A percentile compares a stretch with the other conserved stretches of the same genome.
Evolutionary conservation across 2,113 vertebrate genomes (phyloP).

Genomic region (Carassius auratus): DNA sequence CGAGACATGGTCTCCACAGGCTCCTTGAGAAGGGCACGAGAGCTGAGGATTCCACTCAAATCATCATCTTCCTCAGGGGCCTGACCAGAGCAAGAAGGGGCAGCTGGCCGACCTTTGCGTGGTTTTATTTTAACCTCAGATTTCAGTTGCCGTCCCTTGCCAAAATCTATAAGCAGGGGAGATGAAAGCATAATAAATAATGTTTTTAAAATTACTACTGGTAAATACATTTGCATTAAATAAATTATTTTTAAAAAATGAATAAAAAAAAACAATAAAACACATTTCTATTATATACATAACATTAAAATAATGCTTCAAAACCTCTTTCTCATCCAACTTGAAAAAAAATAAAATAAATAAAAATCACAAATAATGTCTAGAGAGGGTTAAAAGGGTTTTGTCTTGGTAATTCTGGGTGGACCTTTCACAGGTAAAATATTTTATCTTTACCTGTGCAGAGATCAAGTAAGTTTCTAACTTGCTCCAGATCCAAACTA

Average conservation of each 20-base stretch:
- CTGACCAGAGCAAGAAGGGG: constrained; percentile 55
- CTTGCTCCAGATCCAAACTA: constrained; percentile 79
- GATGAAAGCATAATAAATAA: constrained; percentile 49
- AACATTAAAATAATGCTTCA: background rate
- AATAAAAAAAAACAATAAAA: background rate
- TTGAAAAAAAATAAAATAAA: background rate
- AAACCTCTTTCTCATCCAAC: background rate
- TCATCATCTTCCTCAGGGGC: constrained; percentile 53
- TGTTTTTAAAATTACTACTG: background rate
- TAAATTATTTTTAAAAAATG: background rate
- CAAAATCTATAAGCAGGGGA: constrained; percentile 57
- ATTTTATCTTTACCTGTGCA: constrained; percentile 73
- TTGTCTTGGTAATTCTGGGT: background rate
- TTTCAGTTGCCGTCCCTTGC: constrained; percentile 50
- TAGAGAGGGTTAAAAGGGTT: background rate
- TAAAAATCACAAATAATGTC: background rate
- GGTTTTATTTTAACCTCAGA: constrained; percentile 73
- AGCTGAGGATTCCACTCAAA: constrained; percentile 72
- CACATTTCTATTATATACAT: too few species aligned
- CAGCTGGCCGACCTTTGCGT: constrained; percentile 72
- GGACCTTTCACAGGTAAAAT: background rate
- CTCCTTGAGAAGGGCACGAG: constrained; percentile 68
- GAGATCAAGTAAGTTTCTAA: constrained; percentile 82
- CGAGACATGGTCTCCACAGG: constrained; percentile 53
- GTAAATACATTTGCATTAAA: too few species aligned